Percentiles rank a stretch among this genome's conserved stretches.
Conservation (phyloP, 2,113 vertebrate species). For the Camelus bactrianus region DNA sequence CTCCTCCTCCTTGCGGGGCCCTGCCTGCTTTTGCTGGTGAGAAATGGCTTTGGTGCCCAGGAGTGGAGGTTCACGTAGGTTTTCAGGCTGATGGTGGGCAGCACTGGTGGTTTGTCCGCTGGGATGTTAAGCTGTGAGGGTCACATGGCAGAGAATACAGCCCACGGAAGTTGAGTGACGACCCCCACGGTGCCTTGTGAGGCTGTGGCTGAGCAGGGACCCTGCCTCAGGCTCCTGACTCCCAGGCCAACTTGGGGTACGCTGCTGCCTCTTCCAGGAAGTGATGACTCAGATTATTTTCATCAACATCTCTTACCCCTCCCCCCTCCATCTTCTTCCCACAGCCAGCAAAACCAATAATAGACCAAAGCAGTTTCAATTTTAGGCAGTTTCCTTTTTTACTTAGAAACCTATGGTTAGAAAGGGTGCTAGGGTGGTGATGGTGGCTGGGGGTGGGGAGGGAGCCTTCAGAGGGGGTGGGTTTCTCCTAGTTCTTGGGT, state of each 20-base stretch:
- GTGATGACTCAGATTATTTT: slow-evolving; percentile 76
- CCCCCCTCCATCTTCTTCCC: slow-evolving; percentile 59
- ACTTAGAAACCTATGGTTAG: slow-evolving; percentile 79
- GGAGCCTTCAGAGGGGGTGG: not conserved
- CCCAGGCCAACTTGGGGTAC: not conserved
- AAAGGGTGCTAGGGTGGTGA: not conserved
- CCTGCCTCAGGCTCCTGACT: not conserved
- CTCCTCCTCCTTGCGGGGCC: not conserved
- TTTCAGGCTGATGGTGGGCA: not conserved
- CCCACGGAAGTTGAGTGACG: not conserved
- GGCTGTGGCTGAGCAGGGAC: not conserved
- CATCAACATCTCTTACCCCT: slow-evolving; percentile 58
- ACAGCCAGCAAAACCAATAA: slow-evolving; percentile 70
- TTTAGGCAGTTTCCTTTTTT: slow-evolving; percentile 77
- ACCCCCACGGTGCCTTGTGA: not conserved
- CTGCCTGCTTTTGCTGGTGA: not conserved
- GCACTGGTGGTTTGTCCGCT: not conserved
- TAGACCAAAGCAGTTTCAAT: slow-evolving; percentile 81
- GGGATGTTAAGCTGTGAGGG: not conserved
- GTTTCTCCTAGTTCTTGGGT: slow-evolving; percentile 33
- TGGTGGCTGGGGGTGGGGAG: not conserved
- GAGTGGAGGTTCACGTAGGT: slow-evolving; percentile 53
- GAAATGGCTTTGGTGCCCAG: not conserved
- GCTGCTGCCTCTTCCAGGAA: slow-evolving; percentile 72
- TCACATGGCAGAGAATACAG: not conserved